These are phyloP conservation scores for Cydia amplana DNA, from an alignment of 1,140 invertebrate genomes.

Conservation along the genomic window DNA sequence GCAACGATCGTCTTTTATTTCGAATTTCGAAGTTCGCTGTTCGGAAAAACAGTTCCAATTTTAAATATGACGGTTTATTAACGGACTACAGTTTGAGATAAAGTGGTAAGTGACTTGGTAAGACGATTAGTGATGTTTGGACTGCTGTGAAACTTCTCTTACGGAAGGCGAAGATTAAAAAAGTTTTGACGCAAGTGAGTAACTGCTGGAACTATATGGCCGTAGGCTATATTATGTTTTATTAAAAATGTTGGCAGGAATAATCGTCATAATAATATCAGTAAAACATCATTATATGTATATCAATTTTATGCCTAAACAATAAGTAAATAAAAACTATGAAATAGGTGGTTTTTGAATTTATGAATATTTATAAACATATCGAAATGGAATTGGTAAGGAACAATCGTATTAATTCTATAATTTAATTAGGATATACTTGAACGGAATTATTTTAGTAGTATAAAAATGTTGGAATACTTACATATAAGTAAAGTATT, in stretches of 20 bases:
- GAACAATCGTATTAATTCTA: too few relatives aligned
- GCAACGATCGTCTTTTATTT: background rate
- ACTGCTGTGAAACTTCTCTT: slow-evolving; percentile 14
- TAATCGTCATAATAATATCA: too few relatives aligned
- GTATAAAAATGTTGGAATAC: too few relatives aligned
- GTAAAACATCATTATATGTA: too few relatives aligned
- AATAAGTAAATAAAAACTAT: too few relatives aligned
- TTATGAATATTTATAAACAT: too few relatives aligned
- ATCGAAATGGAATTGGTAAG: too few relatives aligned
- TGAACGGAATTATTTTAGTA: too few relatives aligned
- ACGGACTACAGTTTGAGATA: background rate
- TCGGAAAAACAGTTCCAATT: background rate
- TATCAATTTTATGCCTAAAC: too few relatives aligned
- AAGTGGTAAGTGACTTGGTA: slow-evolving; percentile 25
- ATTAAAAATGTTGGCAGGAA: background rate
- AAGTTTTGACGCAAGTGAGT: slow-evolving; percentile 16
- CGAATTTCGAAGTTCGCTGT: slow-evolving; percentile 21
- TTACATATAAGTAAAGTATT: too few relatives aligned
- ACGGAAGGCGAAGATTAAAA: slow-evolving; percentile 22
- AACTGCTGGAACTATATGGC: background rate
- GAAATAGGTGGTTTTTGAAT: too few relatives aligned
- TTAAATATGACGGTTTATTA: background rate
- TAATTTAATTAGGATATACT: too few relatives aligned
- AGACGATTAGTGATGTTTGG: slow-evolving; percentile 12
- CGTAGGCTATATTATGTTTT: background rate